Evolutionary conservation across 2,113 vertebrate species (phyloP), one percentile per base, ranked within the genome.

Genomic region (Morone saxatilis): DNA sequence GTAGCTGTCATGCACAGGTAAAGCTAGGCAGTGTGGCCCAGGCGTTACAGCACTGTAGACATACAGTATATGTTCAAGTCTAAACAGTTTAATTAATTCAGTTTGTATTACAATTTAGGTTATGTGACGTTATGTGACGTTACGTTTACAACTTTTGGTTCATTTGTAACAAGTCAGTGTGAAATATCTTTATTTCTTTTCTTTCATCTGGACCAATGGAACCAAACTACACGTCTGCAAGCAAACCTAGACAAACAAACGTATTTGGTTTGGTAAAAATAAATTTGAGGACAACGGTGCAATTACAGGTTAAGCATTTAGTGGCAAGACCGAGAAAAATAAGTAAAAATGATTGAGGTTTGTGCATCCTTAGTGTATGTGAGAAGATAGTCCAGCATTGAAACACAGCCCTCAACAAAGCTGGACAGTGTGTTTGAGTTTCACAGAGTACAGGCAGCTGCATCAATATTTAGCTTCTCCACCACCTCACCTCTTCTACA

Each of bases 391-490:
- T 83, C 79, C 54, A 63, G 80, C 86, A 86, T 63, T 87, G 87
- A 85, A 76, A 85, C 87, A 77, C 40, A 76, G 68, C 65, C 69
- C 75, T 84, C 83, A 78, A 83, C 84, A 81, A 89, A 86, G 47
- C 79, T 14, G 70, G 77, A 78, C 67, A 80, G 81, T 59, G 70
- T 78, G 71, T 89, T 90, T 92, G 88, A 86, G 86, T 90, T 94
- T 89, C 86, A 90, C 81, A 53, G 81, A 82, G 63, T 85, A 73
- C 81, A 78, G 86, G 66, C 83, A 91, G 85, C 59, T 73, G 69
- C 72, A 95, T 96, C 84, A 96, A 95, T 95, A 95, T 95, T 94
- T 93, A 96, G 91, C 74, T 79, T 51, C 71, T 80, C 83, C 88
- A 89, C 78, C 85, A 89, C 77, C 89, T 92, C 87, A 90, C 88